A percentile compares a stretch with the other conserved stretches of the same genome.
Conservation (phyloP, 2,888 invertebrate genomes). For the Lydus trimaculatus region DNA sequence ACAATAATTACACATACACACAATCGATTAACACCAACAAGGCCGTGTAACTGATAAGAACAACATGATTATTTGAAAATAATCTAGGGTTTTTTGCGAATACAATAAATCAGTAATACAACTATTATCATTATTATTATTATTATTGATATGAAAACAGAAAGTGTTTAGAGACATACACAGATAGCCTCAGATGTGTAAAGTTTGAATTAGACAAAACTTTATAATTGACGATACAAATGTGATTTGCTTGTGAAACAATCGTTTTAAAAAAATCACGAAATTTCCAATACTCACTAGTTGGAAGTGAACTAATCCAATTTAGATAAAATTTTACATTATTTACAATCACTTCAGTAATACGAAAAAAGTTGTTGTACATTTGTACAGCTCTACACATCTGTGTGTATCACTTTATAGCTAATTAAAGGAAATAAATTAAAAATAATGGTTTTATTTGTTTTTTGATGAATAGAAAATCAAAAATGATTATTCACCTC, state of each 20-base stretch:
- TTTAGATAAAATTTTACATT: not conserved
- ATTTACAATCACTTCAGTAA: not conserved
- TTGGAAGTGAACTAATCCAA: not conserved
- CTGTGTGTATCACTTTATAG: not conserved
- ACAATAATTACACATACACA: too few relatives aligned
- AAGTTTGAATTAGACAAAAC: not conserved
- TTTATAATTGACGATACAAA: not conserved
- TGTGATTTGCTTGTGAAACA: not conserved
- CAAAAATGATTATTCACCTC: constrained; percentile 47
- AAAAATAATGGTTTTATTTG: not conserved
- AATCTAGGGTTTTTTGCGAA: too few relatives aligned
- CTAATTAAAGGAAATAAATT: not conserved
- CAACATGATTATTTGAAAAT: too few relatives aligned
- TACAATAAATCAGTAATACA: too few relatives aligned
- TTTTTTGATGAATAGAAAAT: too few relatives aligned
- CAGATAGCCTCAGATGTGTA: not conserved
- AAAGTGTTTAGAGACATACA: not conserved
- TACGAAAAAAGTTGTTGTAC: not conserved
- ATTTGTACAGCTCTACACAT: not conserved
- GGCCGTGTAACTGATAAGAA: too few relatives aligned
- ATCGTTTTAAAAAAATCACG: not conserved
- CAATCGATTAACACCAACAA: too few relatives aligned
- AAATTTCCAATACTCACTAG: not conserved
- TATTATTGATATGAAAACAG: too few relatives aligned
- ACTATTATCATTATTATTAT: too few relatives aligned